These are phyloP conservation scores for Panzeria rudis DNA, from an alignment of 2,888 invertebrate genomes.

Conservation along the genomic window DNA sequence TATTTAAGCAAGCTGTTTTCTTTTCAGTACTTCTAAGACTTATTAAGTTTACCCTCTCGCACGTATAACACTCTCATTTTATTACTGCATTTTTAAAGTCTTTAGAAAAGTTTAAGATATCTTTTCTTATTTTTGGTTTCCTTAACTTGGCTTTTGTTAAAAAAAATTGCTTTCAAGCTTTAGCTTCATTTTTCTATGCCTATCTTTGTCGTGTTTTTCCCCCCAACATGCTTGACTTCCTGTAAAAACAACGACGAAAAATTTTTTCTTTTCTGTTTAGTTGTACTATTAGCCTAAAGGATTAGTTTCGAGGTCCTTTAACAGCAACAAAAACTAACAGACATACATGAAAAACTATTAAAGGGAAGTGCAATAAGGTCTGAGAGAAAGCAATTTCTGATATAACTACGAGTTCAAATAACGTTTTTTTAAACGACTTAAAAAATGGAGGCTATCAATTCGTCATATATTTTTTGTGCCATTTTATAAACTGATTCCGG, in stretches of 20 bases:
- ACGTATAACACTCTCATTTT: not conserved
- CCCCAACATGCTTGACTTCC: constrained; percentile 49
- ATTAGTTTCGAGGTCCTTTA: constrained; percentile 25
- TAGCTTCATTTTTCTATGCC: constrained; percentile 47
- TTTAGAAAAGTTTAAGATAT: not conserved
- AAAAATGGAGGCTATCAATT: no score
- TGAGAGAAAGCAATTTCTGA: not conserved
- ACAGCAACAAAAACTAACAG: not conserved
- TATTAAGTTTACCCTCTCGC: no score
- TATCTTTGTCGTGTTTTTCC: constrained; percentile 38
- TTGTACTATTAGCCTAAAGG: constrained; percentile 27
- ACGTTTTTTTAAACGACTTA: no score
- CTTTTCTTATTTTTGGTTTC: not conserved
- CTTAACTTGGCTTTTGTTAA: not conserved
- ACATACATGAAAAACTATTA: constrained; percentile 2
- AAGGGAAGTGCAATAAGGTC: not conserved
- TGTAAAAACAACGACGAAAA: constrained; percentile 17
- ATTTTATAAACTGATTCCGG: no score
- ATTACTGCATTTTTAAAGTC: not conserved
- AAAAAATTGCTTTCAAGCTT: constrained; percentile 20
- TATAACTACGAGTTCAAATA: not conserved
- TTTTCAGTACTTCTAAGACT: no score
- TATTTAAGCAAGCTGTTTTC: no score
- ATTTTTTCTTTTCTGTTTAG: constrained; percentile 14
- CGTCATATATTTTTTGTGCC: no score